phyloP scores from a whole-genome alignment of 1,140 invertebrate genomes.

The Megalonaias nervosa region DNA sequence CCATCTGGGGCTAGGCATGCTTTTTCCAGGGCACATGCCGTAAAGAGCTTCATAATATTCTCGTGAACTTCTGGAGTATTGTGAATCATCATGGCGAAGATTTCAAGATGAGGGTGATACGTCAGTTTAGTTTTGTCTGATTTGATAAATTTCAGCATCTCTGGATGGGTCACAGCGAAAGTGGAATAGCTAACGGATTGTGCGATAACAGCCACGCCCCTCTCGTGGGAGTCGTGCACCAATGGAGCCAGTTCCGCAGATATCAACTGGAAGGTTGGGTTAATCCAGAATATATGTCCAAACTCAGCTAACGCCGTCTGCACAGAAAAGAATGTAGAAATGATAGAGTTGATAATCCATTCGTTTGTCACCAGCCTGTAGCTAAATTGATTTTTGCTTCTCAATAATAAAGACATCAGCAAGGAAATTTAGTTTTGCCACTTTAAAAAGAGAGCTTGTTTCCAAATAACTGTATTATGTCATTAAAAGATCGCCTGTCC shows the following conservation, averaged over 20 bases:
- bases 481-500: too few relatives aligned
- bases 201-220: constrained; percentile 13
- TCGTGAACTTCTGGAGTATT: constrained; percentile 24
- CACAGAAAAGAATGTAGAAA: not conserved
- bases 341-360: too few relatives aligned
- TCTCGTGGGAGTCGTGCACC: constrained; percentile 34
- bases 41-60: constrained; percentile 25
- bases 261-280: constrained; percentile 16
- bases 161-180: constrained; percentile 23
- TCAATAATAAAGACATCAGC: too few relatives aligned
- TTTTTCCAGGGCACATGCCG: constrained; percentile 29
- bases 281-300: constrained; percentile 28
- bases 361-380: too few relatives aligned
- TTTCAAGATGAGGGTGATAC: constrained; percentile 25
- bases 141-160: constrained; percentile 33
- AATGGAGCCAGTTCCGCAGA: constrained; percentile 18
- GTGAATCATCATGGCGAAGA: constrained; percentile 29
- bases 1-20: constrained; percentile 27
- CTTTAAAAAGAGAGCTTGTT: too few relatives aligned
- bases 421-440: too few relatives aligned
- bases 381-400: too few relatives aligned
- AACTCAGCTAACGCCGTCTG: constrained; percentile 27
- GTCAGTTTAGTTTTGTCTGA: constrained; percentile 16
- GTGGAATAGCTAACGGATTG: constrained; percentile 23
- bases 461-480: too few relatives aligned